Evolutionary conservation across 2,888 invertebrate genomes (phyloP).

Genomic region (Drosophila kuntzei): DNA sequence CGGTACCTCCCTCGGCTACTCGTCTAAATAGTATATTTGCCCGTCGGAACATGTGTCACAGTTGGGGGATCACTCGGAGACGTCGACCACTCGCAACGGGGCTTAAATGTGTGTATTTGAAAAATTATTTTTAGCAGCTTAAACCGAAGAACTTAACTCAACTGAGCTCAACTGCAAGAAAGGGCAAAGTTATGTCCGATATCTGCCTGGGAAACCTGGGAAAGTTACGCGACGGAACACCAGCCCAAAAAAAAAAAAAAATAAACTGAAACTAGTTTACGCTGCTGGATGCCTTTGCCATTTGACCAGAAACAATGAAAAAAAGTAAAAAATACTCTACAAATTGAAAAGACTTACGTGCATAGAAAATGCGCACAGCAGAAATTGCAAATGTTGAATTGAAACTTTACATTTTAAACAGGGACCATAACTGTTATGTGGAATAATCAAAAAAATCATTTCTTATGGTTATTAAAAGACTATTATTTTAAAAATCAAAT

Average conservation of each 20-base stretch:
- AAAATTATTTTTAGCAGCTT: conserved; percentile 76
- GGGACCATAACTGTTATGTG: too few species aligned
- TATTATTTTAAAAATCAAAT: too few species aligned
- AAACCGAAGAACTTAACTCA: conserved; percentile 19
- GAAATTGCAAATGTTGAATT: neutral
- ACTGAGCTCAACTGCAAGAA: conserved; percentile 17
- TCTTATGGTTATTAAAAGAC: too few species aligned
- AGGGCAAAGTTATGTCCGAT: conserved; percentile 3
- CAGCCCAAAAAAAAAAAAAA: conserved; percentile 5
- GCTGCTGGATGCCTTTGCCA: conserved; percentile 59
- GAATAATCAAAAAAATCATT: too few species aligned
- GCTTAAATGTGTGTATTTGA: conserved; percentile 62
- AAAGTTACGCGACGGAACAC: conserved; percentile 14
- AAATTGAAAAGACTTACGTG: neutral
- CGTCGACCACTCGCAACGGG: conserved; percentile 44
- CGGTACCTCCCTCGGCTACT: neutral
- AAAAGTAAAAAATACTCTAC: conserved; percentile 19
- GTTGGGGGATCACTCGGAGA: conserved; percentile 48
- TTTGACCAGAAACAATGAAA: conserved; percentile 43
- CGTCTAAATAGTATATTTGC: conserved; percentile 40
- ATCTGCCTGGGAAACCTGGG: conserved; percentile 30
- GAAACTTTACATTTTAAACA: neutral
- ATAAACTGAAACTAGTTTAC: conserved; percentile 43
- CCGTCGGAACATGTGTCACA: conserved; percentile 70
- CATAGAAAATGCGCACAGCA: neutral